A percentile compares a stretch with the other conserved stretches of the same genome.
Evolutionary conservation across 2,113 vertebrate species (phyloP).

Genomic region (Xiphophorus hellerii): DNA sequence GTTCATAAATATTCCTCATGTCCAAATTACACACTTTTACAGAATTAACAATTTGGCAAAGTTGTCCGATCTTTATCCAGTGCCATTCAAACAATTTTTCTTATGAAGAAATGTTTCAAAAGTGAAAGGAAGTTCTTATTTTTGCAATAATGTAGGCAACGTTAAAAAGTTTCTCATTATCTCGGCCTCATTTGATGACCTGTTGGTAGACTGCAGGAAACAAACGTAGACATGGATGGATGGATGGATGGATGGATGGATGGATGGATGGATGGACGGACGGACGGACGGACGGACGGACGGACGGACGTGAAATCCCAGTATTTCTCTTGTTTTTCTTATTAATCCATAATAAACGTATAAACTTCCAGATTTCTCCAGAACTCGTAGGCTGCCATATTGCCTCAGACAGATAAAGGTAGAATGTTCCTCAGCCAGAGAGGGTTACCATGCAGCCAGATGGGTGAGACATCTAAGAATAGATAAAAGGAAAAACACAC

Average conservation of each 20-base stretch:
- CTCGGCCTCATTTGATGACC: too few species aligned
- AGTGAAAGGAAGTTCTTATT: too few species aligned
- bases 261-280: too few species aligned
- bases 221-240: too few species aligned
- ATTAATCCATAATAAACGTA: background rate
- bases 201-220: too few species aligned
- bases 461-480: slow-evolving; percentile 65
- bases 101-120: too few species aligned
- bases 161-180: too few species aligned
- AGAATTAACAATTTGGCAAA: too few species aligned
- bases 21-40: background rate
- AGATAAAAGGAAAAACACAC: slow-evolving; percentile 64
- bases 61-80: background rate
- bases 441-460: slow-evolving; percentile 46
- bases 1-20: background rate
- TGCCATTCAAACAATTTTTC: too few species aligned
- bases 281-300: too few species aligned
- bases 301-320: background rate
- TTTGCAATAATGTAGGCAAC: too few species aligned
- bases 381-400: background rate
- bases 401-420: slow-evolving; percentile 9
- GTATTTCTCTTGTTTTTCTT: background rate
- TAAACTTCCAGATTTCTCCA: background rate
- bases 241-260: background rate
- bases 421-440: slow-evolving; percentile 24